Conservation (phyloP, 2,888 invertebrate species). For the Volucella zonaria region DNA sequence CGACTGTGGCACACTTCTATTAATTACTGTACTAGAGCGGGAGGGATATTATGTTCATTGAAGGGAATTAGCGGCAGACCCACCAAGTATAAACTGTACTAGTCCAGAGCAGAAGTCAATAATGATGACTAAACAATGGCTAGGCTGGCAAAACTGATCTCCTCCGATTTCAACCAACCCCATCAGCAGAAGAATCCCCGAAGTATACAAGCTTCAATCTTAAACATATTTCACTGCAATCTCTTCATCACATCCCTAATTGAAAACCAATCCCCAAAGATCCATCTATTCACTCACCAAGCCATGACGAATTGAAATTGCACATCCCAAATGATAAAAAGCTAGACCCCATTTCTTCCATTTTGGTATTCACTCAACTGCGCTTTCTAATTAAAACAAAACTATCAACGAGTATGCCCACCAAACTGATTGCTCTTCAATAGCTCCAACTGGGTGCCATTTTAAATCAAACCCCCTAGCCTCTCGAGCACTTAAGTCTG, state of each 20-base stretch:
- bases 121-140: no score
- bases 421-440: no score
- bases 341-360: background rate
- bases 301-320: constrained; percentile 39
- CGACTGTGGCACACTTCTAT: no score
- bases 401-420: background rate
- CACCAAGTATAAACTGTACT: no score
- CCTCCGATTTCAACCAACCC: no score
- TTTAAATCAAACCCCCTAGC: constrained; percentile 33
- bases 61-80: no score
- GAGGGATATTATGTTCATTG: no score
- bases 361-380: constrained; percentile 52
- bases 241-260: constrained; percentile 2
- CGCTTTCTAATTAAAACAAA: constrained; percentile 58
- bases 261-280: background rate
- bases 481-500: background rate
- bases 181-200: no score
- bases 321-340: constrained; percentile 42
- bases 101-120: no score
- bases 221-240: background rate
- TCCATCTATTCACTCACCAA: background rate
- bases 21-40: no score
- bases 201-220: no score
- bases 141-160: no score
- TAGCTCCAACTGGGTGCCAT: background rate